Percentiles rank a stretch among this genome's conserved stretches.
Conservation (phyloP, 2,797 vertebrate species). For the Falco columbarius region DNA sequence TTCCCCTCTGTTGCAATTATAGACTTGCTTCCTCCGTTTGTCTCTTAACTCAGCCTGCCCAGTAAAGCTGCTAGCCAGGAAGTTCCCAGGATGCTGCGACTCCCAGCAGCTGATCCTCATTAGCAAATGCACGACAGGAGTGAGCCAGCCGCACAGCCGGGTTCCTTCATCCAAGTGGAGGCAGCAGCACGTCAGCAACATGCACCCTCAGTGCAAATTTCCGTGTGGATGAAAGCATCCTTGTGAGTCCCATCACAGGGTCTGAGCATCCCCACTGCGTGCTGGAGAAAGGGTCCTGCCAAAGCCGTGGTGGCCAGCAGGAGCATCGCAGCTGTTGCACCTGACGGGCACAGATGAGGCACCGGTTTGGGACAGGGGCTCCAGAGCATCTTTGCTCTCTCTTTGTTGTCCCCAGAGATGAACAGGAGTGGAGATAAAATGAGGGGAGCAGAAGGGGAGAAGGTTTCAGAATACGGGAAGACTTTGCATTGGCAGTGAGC, state of each 20-base stretch:
- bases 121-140: not conserved
- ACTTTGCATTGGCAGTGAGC: not conserved
- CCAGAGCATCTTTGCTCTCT: not conserved
- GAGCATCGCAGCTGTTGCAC: accelerated
- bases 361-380: not conserved
- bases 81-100: not conserved
- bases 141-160: accelerated
- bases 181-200: not conserved
- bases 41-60: not conserved
- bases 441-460: not conserved
- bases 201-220: accelerated
- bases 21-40: not conserved
- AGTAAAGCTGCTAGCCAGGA: not conserved
- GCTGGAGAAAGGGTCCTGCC: not conserved
- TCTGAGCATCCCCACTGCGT: not conserved
- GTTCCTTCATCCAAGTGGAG: not conserved
- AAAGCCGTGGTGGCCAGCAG: not conserved
- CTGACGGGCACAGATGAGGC: not conserved
- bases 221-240: not conserved
- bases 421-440: not conserved
- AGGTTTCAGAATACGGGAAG: not conserved
- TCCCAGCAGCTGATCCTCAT: not conserved
- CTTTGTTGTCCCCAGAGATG: accelerated
- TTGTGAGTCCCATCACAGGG: accelerated
- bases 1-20: slow-evolving; percentile 38